Evolutionary conservation across 35 echinoderm and acorn worm species (phyloP).

Genomic region (Stichopus chloronotus): DNA sequence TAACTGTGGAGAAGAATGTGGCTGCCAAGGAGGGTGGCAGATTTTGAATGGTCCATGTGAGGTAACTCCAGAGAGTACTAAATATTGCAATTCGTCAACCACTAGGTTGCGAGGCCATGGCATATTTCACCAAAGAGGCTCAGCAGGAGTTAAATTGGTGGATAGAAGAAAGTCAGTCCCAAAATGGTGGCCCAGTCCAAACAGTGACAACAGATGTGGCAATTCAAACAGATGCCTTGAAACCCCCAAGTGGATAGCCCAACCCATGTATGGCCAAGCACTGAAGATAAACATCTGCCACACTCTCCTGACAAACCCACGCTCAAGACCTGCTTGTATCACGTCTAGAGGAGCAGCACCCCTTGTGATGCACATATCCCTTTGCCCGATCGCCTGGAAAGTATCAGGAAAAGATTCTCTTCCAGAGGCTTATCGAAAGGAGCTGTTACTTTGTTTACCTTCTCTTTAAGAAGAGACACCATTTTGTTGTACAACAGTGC

Average conservation of each 20-base stretch:
- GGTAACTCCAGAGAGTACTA: slow-evolving; percentile 36
- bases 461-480: slow-evolving; percentile 13
- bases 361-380: background rate
- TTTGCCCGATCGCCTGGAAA: slow-evolving; percentile 37
- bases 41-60: slow-evolving; percentile 21
- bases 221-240: slow-evolving; percentile 22
- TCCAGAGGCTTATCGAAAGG: slow-evolving; percentile 29
- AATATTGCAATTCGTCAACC: background rate
- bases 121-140: background rate
- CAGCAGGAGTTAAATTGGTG: slow-evolving; percentile 46
- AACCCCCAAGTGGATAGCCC: background rate
- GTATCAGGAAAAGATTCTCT: slow-evolving; percentile 17
- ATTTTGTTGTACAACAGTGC: slow-evolving; percentile 22
- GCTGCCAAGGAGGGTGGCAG: background rate
- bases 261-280: slow-evolving; percentile 11
- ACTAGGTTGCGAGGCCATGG: background rate
- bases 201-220: background rate
- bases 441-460: background rate
- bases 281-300: slow-evolving; percentile 26
- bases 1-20: slow-evolving; percentile 25
- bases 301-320: background rate
- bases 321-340: background rate
- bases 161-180: background rate
- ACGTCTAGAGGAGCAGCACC: background rate
- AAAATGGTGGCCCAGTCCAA: slow-evolving; percentile 11